These are phyloP conservation scores for Plecturocebus donacophilus DNA, from an alignment of 2,113 vertebrate species.

Conservation along the genomic window DNA sequence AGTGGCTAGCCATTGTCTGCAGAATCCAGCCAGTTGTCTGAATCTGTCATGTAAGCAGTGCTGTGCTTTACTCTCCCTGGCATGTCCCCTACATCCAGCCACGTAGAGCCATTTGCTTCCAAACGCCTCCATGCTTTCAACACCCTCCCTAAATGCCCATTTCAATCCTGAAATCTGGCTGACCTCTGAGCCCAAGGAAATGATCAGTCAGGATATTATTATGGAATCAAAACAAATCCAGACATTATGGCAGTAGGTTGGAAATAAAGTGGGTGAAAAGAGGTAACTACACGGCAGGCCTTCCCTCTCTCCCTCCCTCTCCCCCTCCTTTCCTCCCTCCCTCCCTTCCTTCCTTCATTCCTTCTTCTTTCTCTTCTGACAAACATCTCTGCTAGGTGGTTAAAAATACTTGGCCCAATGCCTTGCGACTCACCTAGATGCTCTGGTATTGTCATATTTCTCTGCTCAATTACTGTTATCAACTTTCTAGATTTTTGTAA, in stretches of 20 bases:
- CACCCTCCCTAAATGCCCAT: background rate
- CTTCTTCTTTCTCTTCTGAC: background rate
- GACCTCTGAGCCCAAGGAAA: background rate
- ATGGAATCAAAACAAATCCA: background rate
- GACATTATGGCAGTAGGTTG: background rate
- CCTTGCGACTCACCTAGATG: background rate
- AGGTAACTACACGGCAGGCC: background rate
- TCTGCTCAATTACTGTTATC: conserved; percentile 58
- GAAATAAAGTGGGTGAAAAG: background rate
- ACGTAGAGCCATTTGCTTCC: background rate
- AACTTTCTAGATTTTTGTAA: conserved; percentile 56
- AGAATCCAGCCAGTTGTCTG: background rate
- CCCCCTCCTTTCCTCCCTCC: background rate
- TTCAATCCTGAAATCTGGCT: background rate
- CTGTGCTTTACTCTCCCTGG: background rate
- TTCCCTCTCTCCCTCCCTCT: background rate
- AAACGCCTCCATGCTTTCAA: background rate
- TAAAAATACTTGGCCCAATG: background rate
- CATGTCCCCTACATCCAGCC: background rate
- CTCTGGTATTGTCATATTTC: background rate
- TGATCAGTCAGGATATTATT: background rate
- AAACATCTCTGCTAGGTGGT: background rate
- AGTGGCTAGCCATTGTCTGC: background rate
- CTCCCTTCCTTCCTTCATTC: too few relatives aligned
- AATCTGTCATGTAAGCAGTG: background rate